These are phyloP conservation scores for Pheosia tremula DNA, from an alignment of 2,888 invertebrate genomes.

Conservation along the genomic window DNA sequence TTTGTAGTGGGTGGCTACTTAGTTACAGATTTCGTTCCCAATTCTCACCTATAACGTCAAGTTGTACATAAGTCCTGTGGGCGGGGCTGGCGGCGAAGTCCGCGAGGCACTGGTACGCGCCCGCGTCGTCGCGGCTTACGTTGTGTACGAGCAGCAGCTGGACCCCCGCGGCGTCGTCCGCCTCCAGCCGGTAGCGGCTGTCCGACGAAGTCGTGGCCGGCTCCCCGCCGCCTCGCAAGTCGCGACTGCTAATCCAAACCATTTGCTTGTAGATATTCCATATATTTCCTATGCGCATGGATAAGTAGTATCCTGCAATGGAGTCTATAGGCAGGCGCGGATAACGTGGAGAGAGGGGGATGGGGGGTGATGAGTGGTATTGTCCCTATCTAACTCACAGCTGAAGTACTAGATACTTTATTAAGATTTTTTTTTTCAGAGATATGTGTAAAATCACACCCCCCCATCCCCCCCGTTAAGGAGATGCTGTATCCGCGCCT, in stretches of 20 bases:
- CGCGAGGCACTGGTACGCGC: conserved; percentile 68
- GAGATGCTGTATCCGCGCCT: no score
- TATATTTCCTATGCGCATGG: conserved; percentile 1
- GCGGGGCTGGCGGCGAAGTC: conserved; percentile 71
- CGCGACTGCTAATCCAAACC: conserved; percentile 70
- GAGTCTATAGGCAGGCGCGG: no score
- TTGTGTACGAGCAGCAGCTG: conserved; percentile 59
- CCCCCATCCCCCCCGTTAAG: no score
- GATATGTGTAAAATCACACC: no score
- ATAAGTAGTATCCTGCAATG: no score
- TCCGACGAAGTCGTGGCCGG: conserved; percentile 39
- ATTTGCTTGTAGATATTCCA: conserved; percentile 17
- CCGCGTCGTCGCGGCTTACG: conserved; percentile 63
- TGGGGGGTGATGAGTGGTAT: no score
- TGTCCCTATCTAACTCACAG: no score
- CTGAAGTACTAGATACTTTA: no score
- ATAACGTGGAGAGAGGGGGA: no score
- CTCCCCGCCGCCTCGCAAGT: conserved; percentile 59
- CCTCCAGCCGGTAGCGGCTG: conserved; percentile 61
- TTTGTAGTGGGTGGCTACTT: not conserved
- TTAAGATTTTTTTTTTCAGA: no score
- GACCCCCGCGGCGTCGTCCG: conserved; percentile 49
- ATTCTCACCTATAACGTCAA: conserved; percentile 65
- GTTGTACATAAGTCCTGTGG: conserved; percentile 63
- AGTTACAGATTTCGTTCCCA: not conserved